Conservation (phyloP, 2,797 vertebrate species). For the Channa striata region DNA sequence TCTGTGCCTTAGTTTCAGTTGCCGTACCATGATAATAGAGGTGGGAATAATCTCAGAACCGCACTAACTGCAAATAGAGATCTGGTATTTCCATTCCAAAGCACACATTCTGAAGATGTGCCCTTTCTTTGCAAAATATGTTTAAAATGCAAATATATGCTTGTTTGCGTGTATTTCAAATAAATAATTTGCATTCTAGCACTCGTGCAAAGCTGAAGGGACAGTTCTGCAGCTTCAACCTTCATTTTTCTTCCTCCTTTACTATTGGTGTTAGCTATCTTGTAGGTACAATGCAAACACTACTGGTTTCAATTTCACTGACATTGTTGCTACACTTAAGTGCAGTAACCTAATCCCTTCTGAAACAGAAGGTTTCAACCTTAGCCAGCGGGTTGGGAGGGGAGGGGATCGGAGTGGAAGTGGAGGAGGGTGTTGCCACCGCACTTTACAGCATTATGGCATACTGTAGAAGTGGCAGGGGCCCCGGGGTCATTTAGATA, state of each 20-base stretch:
- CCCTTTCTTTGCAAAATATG: constrained; percentile 1
- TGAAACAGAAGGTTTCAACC: constrained; percentile 82
- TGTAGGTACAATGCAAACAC: constrained; percentile 87
- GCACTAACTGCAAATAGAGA: constrained; percentile 12
- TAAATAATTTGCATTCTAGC: constrained; percentile 41
- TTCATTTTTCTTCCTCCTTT: constrained; percentile 34
- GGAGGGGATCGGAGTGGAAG: constrained; percentile 60
- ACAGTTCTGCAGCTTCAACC: constrained; percentile 17
- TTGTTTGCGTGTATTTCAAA: constrained; percentile 33
- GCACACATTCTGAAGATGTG: constrained; percentile 16
- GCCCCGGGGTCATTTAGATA: constrained; percentile 82
- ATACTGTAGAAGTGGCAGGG: constrained; percentile 73
- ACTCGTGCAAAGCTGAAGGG: constrained; percentile 2
- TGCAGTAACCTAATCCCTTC: constrained; percentile 82
- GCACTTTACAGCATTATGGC: constrained; percentile 74
- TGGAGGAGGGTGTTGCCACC: constrained; percentile 71
- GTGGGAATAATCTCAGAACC: constrained; percentile 9
- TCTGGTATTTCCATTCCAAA: constrained; percentile 29
- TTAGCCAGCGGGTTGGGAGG: constrained; percentile 77
- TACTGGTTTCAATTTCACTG: constrained; percentile 81
- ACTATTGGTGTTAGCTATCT: constrained; percentile 64
- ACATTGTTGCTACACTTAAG: constrained; percentile 86
- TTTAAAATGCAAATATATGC: constrained; percentile 46
- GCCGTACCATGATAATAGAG: background rate
- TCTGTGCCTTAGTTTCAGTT: background rate